Evolutionary conservation across 1,140 invertebrate species (phyloP).

Genomic region (Luehdorfia chinensis): DNA sequence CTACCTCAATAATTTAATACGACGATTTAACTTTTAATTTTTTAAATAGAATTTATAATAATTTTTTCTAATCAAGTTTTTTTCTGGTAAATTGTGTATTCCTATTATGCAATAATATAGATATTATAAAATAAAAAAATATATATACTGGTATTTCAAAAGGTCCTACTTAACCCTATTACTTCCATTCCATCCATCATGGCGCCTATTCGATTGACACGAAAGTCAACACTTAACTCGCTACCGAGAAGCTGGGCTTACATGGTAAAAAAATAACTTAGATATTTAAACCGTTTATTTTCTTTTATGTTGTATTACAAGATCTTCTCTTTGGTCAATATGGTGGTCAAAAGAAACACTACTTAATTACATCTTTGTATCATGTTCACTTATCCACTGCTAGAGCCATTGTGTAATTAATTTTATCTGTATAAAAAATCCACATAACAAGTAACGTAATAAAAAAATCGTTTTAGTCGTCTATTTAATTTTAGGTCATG

Average conservation of each 20-base stretch:
- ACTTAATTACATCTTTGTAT: not conserved
- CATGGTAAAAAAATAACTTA: slow-evolving; percentile 25
- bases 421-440: too few relatives aligned
- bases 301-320: too few relatives aligned
- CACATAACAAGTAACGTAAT: too few relatives aligned
- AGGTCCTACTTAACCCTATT: slow-evolving; percentile 43
- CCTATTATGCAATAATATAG: not conserved
- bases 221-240: slow-evolving; percentile 65
- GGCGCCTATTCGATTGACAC: slow-evolving; percentile 54
- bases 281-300: not conserved
- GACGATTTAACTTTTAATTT: too few relatives aligned
- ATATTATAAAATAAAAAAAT: not conserved
- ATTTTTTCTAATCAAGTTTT: not conserved
- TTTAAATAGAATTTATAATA: too few relatives aligned
- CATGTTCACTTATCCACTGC: not conserved
- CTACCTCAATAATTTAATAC: too few relatives aligned
- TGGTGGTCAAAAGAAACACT: not conserved
- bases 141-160: slow-evolving; percentile 39
- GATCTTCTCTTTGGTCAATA: not conserved
- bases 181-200: slow-evolving; percentile 58
- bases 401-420: not conserved
- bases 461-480: too few relatives aligned
- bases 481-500: too few relatives aligned
- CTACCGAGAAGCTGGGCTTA: slow-evolving; percentile 32
- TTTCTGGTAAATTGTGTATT: too few relatives aligned